phyloP scores from a whole-genome alignment of 2,113 vertebrate genomes.

The Cyanocitta stelleri region DNA sequence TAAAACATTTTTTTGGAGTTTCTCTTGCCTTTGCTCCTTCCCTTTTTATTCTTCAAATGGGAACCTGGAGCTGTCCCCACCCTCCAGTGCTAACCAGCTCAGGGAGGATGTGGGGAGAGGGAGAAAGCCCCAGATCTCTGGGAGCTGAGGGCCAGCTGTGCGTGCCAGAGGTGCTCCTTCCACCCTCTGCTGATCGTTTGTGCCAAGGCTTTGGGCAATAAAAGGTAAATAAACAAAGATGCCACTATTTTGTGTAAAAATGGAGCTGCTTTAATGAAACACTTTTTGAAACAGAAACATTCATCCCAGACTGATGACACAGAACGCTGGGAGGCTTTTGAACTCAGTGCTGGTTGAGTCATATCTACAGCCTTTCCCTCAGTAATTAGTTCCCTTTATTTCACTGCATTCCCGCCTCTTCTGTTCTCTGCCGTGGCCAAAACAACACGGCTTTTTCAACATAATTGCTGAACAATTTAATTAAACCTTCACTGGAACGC shows the following conservation, averaged over 20 bases:
- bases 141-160: background rate
- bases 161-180: background rate
- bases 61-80: background rate
- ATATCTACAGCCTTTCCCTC: background rate
- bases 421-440: background rate
- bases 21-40: background rate
- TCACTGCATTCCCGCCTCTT: background rate
- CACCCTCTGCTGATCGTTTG: background rate
- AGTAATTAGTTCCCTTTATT: slow-evolving; percentile 12
- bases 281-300: slow-evolving; percentile 20
- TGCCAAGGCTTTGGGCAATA: background rate
- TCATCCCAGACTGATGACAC: background rate
- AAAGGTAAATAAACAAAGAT: slow-evolving; percentile 43
- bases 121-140: background rate
- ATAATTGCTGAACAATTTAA: background rate
- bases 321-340: background rate
- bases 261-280: slow-evolving; percentile 41
- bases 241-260: slow-evolving; percentile 16
- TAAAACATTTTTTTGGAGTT: background rate
- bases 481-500: background rate
- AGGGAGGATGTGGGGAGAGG: background rate
- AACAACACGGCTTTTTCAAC: background rate
- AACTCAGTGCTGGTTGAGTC: background rate
- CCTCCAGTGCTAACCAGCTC: background rate
- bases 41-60: background rate